Evolutionary conservation across 2,113 vertebrate species (phyloP).

Genomic region (Heterotis niloticus): DNA sequence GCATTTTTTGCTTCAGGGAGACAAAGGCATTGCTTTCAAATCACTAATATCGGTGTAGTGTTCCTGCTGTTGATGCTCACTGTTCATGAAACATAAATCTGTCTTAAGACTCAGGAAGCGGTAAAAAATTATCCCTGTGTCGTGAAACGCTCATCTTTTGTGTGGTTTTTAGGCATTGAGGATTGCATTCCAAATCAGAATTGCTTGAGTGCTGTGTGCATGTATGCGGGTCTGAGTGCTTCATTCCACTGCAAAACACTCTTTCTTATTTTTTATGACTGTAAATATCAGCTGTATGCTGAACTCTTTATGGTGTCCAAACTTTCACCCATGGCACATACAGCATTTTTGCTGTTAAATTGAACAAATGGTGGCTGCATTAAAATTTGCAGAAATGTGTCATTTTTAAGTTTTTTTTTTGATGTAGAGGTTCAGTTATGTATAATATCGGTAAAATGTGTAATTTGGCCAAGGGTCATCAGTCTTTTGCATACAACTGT

Average conservation of each 20-base stretch:
- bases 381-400: too few relatives aligned
- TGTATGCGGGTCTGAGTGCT: slow-evolving; percentile 67
- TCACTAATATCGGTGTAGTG: slow-evolving; percentile 78
- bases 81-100: slow-evolving; percentile 72
- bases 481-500: too few relatives aligned
- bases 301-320: slow-evolving; percentile 67
- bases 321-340: too few relatives aligned
- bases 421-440: too few relatives aligned
- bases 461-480: too few relatives aligned
- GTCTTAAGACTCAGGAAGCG: slow-evolving; percentile 71
- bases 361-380: too few relatives aligned
- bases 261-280: slow-evolving; percentile 43
- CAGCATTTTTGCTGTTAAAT: too few relatives aligned
- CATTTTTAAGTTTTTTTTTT: too few relatives aligned
- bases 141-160: slow-evolving; percentile 76
- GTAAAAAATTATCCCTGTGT: slow-evolving; percentile 75
- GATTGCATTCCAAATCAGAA: slow-evolving; percentile 75
- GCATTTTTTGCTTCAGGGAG: slow-evolving; percentile 68
- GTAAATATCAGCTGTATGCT: slow-evolving; percentile 72
- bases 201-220: slow-evolving; percentile 63
- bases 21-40: slow-evolving; percentile 69
- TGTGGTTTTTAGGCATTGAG: slow-evolving; percentile 76
- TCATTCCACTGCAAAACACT: slow-evolving; percentile 66
- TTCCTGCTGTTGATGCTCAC: slow-evolving; percentile 66
- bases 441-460: too few relatives aligned